Evolutionary conservation across 2,888 invertebrate genomes (phyloP), one percentile per base, ranked within the genome.

Genomic region (Agrochola lota): DNA sequence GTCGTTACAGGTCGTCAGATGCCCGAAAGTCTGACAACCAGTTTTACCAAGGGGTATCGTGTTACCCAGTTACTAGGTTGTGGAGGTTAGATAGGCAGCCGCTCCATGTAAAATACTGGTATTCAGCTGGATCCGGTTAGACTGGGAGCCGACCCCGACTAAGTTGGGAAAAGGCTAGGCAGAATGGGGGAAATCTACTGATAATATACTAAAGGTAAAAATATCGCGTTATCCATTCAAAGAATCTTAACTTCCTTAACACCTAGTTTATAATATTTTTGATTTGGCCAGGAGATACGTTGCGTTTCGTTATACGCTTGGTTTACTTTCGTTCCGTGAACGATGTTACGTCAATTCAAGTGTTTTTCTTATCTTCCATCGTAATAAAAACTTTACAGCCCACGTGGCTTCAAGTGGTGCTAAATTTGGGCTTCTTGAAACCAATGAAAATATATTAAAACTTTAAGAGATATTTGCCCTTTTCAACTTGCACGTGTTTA

Each of bases 281-380:
- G 35, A 84, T 72, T 80, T 57, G 57, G 43, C 43, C 20, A 43
- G 20, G 59, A 68, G 85, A 59, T 71, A 79, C 52, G 73, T 79
- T 76, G 62, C 59, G 60, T 79, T 84, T 76, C 43, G 71, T 86
- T 76, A 64, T 55, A 79, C 74, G 86, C 75, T 83, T 72, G 69
- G 35, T 2, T 74, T 49, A 66, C 49, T 71, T 77, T 67, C 35
- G 55, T 69, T 86, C 71, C 75, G 57, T 86, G 70, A 66, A 62
- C 83, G 62, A 72, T 85, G 70, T 86, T 71, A 74, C 72, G 66
- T 79, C 69, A 63, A 71, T 23, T 63, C 60, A 69, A 69, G 46
- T 70, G 26, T 70, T 75, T 81, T 70, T 71, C 43, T 74, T 74
- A 71, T 85, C 77, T 26, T 17, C 23, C 35, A 70, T 85, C 62